Conservation (phyloP, 1,140 invertebrate genomes). For the Scaptomyza graminum region DNA sequence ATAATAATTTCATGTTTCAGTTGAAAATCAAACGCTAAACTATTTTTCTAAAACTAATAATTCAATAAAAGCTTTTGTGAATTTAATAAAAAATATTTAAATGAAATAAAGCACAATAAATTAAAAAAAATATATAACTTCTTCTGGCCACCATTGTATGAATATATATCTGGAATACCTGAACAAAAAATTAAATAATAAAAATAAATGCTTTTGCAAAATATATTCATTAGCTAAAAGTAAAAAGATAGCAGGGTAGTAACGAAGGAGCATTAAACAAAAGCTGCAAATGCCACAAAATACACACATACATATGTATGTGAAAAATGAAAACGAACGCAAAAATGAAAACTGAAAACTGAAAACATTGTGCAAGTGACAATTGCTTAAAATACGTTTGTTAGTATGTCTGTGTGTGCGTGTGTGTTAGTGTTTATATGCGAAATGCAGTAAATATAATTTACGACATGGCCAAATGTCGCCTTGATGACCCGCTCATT, state of each 20-base stretch:
- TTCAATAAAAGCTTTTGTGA: too few species aligned
- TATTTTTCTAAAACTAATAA: too few species aligned
- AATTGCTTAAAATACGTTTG: constrained; percentile 29
- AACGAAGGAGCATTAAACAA: constrained; percentile 2
- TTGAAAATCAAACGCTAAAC: too few species aligned
- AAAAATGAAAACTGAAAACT: constrained; percentile 23
- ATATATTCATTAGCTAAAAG: too few species aligned
- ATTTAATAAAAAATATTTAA: too few species aligned
- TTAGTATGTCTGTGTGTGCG: constrained; percentile 12
- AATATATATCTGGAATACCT: too few species aligned
- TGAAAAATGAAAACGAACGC: constrained; percentile 45
- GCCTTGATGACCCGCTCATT: constrained; percentile 73
- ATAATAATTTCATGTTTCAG: too few species aligned
- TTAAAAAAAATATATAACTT: too few species aligned
- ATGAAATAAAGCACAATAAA: too few species aligned
- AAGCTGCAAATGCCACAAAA: constrained; percentile 43
- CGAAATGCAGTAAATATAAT: constrained; percentile 69
- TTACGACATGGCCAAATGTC: constrained; percentile 67
- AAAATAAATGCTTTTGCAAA: too few species aligned
- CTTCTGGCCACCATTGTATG: too few species aligned
- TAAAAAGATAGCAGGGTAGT: background rate
- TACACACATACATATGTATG: constrained; percentile 32
- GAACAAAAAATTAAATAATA: too few species aligned
- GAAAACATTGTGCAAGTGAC: constrained; percentile 64
- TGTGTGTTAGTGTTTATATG: constrained; percentile 30